Percentiles rank a stretch among this genome's conserved stretches.
Conservation (phyloP, 2,113 vertebrate species). For the Seriola quinqueradiata region DNA sequence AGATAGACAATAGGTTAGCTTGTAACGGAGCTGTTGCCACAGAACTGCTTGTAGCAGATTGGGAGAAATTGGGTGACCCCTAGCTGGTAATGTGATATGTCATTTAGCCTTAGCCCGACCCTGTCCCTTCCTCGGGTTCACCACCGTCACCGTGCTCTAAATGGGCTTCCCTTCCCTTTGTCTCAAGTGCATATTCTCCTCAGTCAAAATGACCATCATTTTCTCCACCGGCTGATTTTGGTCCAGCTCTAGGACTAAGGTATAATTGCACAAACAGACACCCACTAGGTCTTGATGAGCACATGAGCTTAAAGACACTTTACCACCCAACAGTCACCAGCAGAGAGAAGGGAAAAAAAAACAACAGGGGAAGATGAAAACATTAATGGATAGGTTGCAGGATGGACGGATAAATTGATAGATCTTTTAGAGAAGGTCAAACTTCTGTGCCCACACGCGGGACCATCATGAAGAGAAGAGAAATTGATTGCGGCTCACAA, state of each 20-base stretch:
- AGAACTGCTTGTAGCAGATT: constrained; percentile 63
- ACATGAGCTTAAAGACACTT: constrained; percentile 84
- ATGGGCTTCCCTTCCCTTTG: constrained; percentile 81
- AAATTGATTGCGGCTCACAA: constrained; percentile 89
- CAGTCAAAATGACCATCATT: constrained; percentile 82
- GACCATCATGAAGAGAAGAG: constrained; percentile 87
- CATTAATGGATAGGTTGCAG: constrained; percentile 87
- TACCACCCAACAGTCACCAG: constrained; percentile 76
- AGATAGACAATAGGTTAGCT: constrained; percentile 48
- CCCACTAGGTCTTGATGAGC: constrained; percentile 79
- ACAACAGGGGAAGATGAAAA: constrained; percentile 83
- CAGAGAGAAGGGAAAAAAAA: constrained; percentile 56
- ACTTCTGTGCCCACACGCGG: constrained; percentile 85
- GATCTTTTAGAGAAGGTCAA: constrained; percentile 89
- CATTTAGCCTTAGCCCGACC: constrained; percentile 81
- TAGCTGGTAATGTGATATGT: constrained; percentile 77
- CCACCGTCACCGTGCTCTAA: constrained; percentile 66
- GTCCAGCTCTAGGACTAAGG: constrained; percentile 70
- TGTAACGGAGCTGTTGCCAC: constrained; percentile 57
- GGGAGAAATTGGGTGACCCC: constrained; percentile 76
- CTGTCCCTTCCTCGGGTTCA: constrained; percentile 64
- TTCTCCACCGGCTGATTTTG: constrained; percentile 77
- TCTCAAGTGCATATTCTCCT: constrained; percentile 86
- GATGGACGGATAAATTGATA: constrained; percentile 88
- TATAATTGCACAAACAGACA: constrained; percentile 86